Evolutionary conservation across 2,888 invertebrate genomes (phyloP).

Genomic region (Chloroclystis v-ata): DNA sequence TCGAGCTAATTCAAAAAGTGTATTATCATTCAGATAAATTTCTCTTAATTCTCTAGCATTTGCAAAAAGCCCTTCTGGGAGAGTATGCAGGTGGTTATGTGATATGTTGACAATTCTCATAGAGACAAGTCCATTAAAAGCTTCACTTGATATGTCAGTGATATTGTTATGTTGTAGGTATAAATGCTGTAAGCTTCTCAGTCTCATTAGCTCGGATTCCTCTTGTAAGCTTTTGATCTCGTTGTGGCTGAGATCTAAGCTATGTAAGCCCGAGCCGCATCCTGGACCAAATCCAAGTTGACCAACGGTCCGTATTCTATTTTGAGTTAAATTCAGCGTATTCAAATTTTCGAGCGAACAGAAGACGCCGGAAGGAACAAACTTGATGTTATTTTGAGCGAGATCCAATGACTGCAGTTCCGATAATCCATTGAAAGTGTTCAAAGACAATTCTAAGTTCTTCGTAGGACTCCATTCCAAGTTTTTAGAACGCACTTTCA

Average conservation of each 20-base stretch:
- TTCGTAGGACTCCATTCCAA: constrained; percentile 87
- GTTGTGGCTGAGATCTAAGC: constrained; percentile 89
- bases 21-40: constrained; percentile 90
- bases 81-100: constrained; percentile 87
- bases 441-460: constrained; percentile 84
- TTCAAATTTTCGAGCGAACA: constrained; percentile 89
- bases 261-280: constrained; percentile 84
- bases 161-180: constrained; percentile 91
- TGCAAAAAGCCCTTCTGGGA: constrained; percentile 90
- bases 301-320: constrained; percentile 87
- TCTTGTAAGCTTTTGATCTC: constrained; percentile 85
- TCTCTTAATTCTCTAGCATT: constrained; percentile 89
- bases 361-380: constrained; percentile 87
- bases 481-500: constrained; percentile 88
- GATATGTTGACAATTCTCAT: constrained; percentile 91
- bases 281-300: constrained; percentile 83
- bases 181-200: constrained; percentile 88
- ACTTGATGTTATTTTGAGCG: constrained; percentile 89
- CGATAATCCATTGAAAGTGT: constrained; percentile 85
- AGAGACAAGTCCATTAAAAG: constrained; percentile 87
- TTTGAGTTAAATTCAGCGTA: constrained; percentile 89
- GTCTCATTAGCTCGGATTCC: constrained; percentile 84
- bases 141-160: constrained; percentile 86
- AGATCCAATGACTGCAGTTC: constrained; percentile 89
- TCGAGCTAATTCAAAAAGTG: constrained; percentile 87